Evolutionary conservation across 2,888 invertebrate genomes (phyloP).

Genomic region (Cryptus viduatorius): DNA sequence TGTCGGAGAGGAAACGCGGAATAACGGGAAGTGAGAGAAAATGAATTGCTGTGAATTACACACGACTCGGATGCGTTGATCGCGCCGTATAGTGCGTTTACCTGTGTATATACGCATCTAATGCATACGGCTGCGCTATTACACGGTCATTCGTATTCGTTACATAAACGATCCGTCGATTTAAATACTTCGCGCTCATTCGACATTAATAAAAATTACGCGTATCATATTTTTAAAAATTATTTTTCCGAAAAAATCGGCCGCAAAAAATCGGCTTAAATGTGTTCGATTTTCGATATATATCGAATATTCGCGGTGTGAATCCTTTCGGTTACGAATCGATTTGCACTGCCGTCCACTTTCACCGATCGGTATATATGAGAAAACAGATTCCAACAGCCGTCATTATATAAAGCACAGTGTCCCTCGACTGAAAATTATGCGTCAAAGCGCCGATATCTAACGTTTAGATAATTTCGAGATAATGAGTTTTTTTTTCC

Average conservation of each 20-base stretch:
- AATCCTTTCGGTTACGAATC: not conserved
- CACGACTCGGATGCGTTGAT: not conserved
- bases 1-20: not conserved
- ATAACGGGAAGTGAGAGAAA: not conserved
- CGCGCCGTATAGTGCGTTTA: conserved; percentile 15
- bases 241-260: not conserved
- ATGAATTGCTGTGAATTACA: conserved; percentile 3
- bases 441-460: not conserved
- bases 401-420: not conserved
- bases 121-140: conserved; percentile 38
- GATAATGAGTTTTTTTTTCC: not conserved
- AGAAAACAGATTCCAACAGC: not conserved
- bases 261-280: no score
- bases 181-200: not conserved
- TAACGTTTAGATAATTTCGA: not conserved
- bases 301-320: not conserved
- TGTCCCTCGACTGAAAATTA: not conserved
- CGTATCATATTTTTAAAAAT: not conserved
- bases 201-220: not conserved
- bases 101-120: conserved; percentile 1
- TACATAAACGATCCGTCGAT: conserved; percentile 50
- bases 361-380: not conserved
- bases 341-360: not conserved
- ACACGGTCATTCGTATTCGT: conserved; percentile 50
- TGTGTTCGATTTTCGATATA: no score